Percentiles rank a stretch among this genome's conserved stretches.
Evolutionary conservation across 1,140 invertebrate genomes (phyloP).

Genomic region (Drosophila tropicalis): DNA sequence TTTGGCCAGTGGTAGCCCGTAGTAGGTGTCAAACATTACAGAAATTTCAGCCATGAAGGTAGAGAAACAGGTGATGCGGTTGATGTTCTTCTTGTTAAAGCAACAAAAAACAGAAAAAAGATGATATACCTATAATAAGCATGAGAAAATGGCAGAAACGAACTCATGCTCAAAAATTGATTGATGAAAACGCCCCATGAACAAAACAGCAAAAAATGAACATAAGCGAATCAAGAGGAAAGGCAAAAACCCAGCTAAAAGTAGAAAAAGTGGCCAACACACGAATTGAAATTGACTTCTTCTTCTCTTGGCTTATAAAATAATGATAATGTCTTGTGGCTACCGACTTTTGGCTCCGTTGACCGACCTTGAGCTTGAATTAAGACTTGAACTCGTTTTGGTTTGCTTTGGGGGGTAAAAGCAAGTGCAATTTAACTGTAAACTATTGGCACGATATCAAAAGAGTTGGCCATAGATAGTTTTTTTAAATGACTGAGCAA

Average conservation of each 20-base stretch:
- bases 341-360: conserved; percentile 41
- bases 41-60: conserved; percentile 6
- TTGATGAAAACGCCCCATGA: conserved; percentile 73
- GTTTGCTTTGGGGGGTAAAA: neutral
- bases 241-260: conserved; percentile 16
- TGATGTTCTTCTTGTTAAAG: conserved; percentile 3
- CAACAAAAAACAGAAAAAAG: too few species aligned
- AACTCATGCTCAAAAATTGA: conserved; percentile 62
- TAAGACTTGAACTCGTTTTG: conserved; percentile 59
- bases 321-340: conserved; percentile 71
- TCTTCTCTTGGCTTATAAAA: conserved; percentile 59
- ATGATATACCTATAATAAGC: conserved; percentile 40
- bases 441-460: conserved; percentile 39
- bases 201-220: neutral
- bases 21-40: conserved; percentile 65
- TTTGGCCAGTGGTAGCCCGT: conserved; percentile 5
- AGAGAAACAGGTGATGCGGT: conserved; percentile 14
- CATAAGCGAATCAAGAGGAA: conserved; percentile 24
- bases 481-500: conserved; percentile 33
- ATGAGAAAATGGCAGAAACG: conserved; percentile 46
- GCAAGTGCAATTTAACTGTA: conserved; percentile 31
- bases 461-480: conserved; percentile 15
- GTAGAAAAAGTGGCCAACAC: neutral
- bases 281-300: conserved; percentile 51
- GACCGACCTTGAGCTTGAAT: conserved; percentile 74